phyloP scores from a whole-genome alignment of 2,888 invertebrate species.

The Imbricaverruca yamaguchii region DNA sequence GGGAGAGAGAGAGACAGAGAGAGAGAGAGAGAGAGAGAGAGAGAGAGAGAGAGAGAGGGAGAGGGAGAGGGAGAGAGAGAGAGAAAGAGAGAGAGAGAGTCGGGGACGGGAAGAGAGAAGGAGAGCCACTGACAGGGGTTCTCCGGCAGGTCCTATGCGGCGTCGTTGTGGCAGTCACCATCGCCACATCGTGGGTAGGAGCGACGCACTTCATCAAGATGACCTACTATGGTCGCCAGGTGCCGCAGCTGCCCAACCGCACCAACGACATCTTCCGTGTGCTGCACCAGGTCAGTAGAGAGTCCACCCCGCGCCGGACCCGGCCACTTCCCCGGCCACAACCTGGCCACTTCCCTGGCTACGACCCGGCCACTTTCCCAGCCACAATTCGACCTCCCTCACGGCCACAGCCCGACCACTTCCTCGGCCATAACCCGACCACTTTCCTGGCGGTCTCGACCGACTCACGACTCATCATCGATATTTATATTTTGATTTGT shows the following conservation, averaged over 20 bases:
- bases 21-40: slow-evolving; percentile 2
- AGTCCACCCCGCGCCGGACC: no score
- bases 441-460: no score
- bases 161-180: background rate
- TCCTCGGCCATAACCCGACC: no score
- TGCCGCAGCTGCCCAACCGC: background rate
- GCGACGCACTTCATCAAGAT: slow-evolving; percentile 14
- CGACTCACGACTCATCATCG: no score
- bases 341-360: no score
- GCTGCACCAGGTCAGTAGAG: background rate
- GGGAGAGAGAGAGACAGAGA: slow-evolving; percentile 6
- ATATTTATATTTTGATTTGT: no score
- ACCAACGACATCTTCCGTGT: background rate
- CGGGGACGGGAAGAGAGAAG: background rate
- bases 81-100: background rate
- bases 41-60: background rate
- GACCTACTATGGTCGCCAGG: background rate
- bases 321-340: no score
- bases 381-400: no score
- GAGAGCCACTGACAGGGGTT: background rate
- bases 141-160: background rate
- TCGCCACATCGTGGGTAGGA: background rate
- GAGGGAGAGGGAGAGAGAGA: slow-evolving; percentile 20
- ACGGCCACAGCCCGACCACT: no score
- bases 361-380: no score